Percentiles rank a stretch among this genome's conserved stretches.
Evolutionary conservation across 1,140 invertebrate genomes (phyloP).

Genomic region (Dufourea novaeangliae): DNA sequence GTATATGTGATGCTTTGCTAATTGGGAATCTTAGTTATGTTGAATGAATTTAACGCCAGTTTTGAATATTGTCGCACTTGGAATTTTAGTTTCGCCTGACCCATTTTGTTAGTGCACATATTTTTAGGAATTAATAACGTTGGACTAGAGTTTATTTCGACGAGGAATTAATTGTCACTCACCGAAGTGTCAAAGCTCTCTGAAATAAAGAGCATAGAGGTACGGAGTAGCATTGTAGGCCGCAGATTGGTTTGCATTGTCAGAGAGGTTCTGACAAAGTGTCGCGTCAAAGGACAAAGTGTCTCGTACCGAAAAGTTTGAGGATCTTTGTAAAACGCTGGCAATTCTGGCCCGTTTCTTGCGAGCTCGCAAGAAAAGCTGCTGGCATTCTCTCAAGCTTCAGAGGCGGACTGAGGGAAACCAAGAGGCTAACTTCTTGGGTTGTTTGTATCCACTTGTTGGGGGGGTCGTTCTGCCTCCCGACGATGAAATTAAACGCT

Average conservation of each 20-base stretch:
- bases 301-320: constrained; percentile 32
- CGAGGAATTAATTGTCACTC: background rate
- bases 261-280: background rate
- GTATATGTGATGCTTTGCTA: too few relatives aligned
- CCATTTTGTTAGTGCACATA: too few relatives aligned
- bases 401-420: background rate
- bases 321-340: constrained; percentile 43
- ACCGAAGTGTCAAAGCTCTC: background rate
- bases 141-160: background rate
- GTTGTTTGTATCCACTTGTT: constrained; percentile 21
- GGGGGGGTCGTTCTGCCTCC: background rate
- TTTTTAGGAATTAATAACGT: background rate
- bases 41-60: too few relatives aligned
- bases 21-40: too few relatives aligned
- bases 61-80: too few relatives aligned
- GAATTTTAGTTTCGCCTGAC: too few relatives aligned
- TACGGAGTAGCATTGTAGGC: constrained; percentile 8
- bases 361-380: constrained; percentile 29
- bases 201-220: background rate
- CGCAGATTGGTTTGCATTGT: constrained; percentile 42
- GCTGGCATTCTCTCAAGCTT: constrained; percentile 33
- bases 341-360: constrained; percentile 37
- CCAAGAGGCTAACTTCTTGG: constrained; percentile 23
- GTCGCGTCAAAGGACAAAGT: constrained; percentile 27
- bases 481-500: constrained; percentile 35